Evolutionary conservation across 2,113 vertebrate species (phyloP).

Genomic region (Anser cygnoides): DNA sequence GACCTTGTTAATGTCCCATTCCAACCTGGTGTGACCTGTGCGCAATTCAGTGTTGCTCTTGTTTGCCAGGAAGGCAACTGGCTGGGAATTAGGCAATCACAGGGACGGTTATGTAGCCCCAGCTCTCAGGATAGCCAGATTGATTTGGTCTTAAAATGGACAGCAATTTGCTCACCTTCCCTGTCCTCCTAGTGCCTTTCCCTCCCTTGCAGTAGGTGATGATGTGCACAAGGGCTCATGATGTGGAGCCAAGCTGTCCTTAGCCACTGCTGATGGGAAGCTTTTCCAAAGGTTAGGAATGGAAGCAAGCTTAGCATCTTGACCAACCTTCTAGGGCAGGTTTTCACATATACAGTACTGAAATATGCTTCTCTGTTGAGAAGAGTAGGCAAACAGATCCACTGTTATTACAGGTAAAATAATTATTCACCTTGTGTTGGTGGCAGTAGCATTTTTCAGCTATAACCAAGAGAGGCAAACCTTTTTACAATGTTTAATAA

Average conservation of each 20-base stretch:
- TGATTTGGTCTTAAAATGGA: neutral
- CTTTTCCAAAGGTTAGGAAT: neutral
- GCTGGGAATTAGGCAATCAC: neutral
- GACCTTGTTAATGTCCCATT: neutral
- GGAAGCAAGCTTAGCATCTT: neutral
- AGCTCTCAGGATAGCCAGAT: neutral
- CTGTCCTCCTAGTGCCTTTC: neutral
- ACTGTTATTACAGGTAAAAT: neutral
- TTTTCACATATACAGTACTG: neutral
- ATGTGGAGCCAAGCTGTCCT: neutral
- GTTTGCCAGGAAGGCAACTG: neutral
- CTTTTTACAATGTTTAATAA: neutral
- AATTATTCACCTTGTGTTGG: neutral
- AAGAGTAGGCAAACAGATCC: neutral
- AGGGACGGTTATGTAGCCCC: neutral
- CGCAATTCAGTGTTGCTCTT: neutral
- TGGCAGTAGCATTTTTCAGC: neutral
- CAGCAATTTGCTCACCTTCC: neutral
- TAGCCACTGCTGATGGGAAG: neutral
- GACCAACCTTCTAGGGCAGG: neutral
- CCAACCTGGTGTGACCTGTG: neutral
- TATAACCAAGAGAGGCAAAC: neutral
- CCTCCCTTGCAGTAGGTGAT: neutral
- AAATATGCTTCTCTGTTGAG: neutral
- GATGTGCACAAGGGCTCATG: neutral